Evolutionary conservation across 2,888 invertebrate species (phyloP).

Genomic region (Cryptus viduatorius): DNA sequence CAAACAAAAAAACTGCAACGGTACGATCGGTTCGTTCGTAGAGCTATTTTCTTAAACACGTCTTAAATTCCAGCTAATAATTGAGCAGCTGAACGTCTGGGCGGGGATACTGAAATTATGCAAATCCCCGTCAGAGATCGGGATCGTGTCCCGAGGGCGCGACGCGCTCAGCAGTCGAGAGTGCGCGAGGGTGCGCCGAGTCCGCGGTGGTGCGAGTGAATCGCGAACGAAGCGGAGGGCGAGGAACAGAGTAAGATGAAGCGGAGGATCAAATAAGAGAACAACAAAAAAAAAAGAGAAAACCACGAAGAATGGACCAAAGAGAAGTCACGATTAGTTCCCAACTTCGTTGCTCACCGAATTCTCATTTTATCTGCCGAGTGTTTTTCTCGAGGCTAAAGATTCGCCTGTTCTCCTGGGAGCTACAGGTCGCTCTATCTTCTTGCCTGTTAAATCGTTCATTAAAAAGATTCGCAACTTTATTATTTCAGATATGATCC

Average conservation of each 20-base stretch:
- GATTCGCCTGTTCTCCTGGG: conserved; percentile 16
- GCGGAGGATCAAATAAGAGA: conserved; percentile 48
- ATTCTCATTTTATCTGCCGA: conserved; percentile 27
- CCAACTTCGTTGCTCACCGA: conserved; percentile 59
- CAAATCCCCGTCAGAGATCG: conserved; percentile 84
- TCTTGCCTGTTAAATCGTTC: conserved; percentile 14
- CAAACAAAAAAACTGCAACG: conserved; percentile 48
- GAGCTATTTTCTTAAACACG: conserved; percentile 84
- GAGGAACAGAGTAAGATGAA: conserved; percentile 47
- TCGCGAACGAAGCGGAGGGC: conserved; percentile 53
- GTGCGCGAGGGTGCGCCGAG: conserved; percentile 49
- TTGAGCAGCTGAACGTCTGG: conserved; percentile 83
- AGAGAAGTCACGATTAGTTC: conserved; percentile 57
- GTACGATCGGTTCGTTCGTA: conserved; percentile 64
- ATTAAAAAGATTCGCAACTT: not conserved
- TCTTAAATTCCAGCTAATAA: conserved; percentile 84
- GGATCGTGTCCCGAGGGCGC: conserved; percentile 82
- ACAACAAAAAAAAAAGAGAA: conserved; percentile 30
- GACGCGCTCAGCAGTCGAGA: conserved; percentile 61
- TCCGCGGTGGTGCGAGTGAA: conserved; percentile 37
- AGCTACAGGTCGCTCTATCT: conserved; percentile 79
- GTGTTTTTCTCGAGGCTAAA: conserved; percentile 14
- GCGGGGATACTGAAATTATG: conserved; percentile 84
- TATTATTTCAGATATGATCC: not conserved
- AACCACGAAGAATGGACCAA: conserved; percentile 33